Evolutionary conservation across 2,888 invertebrate genomes (phyloP).

Genomic region (Caenorhabditis macrosperma): DNA sequence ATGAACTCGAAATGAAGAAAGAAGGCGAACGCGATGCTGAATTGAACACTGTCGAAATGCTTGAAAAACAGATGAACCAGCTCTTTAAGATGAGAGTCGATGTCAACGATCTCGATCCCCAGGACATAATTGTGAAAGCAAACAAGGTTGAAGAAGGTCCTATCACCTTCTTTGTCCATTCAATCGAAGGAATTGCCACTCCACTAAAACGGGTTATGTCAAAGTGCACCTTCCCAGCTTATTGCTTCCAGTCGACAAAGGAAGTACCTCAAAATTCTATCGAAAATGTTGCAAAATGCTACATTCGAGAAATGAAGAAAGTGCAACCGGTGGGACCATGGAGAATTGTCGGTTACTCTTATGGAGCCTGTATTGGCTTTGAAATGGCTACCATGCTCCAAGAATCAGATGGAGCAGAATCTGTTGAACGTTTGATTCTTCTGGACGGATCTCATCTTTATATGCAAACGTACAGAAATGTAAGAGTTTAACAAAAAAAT

Average conservation of each 20-base stretch:
- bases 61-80: conserved; percentile 80
- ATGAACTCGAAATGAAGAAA: conserved; percentile 77
- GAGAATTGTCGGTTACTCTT: conserved; percentile 93
- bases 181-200: conserved; percentile 88
- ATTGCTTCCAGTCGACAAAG: conserved; percentile 80
- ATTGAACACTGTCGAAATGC: conserved; percentile 75
- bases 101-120: conserved; percentile 82
- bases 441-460: conserved; percentile 87
- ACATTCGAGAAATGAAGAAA: conserved; percentile 85
- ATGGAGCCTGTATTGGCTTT: conserved; percentile 93
- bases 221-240: conserved; percentile 83
- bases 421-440: conserved; percentile 84
- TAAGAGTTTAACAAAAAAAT: conserved; percentile 64
- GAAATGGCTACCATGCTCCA: conserved; percentile 94
- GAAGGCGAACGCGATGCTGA: conserved; percentile 77
- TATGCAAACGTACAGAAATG: conserved; percentile 81
- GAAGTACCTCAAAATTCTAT: conserved; percentile 79
- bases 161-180: conserved; percentile 85
- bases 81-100: conserved; percentile 80
- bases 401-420: conserved; percentile 78
- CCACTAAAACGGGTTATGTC: conserved; percentile 84
- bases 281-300: conserved; percentile 77
- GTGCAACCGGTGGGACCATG: conserved; percentile 90
- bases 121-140: conserved; percentile 78
- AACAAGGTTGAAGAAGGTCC: conserved; percentile 78